These are phyloP conservation scores for Chionodraco myersi DNA, from an alignment of 2,113 vertebrate genomes.

Conservation along the genomic window DNA sequence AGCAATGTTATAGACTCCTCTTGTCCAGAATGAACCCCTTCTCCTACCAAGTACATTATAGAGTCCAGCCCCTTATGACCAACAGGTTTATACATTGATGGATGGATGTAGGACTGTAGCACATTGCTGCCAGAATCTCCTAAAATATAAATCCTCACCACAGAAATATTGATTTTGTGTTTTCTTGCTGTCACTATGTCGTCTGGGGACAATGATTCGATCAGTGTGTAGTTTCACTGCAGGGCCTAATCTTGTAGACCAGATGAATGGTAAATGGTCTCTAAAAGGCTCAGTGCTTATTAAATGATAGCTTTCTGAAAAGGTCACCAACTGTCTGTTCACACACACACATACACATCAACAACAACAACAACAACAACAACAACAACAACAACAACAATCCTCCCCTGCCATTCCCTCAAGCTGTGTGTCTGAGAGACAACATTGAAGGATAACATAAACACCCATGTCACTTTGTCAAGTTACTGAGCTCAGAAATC, in stretches of 20 bases:
- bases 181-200: conserved; percentile 53
- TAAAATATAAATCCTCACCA: conserved; percentile 62
- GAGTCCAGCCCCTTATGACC: neutral
- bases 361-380: neutral
- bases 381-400: neutral
- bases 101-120: neutral
- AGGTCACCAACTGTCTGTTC: conserved; percentile 68
- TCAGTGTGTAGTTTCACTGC: conserved; percentile 69
- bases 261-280: conserved; percentile 78
- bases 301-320: conserved; percentile 75
- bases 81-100: conserved; percentile 21
- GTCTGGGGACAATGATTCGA: conserved; percentile 70
- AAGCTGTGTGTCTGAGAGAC: neutral
- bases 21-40: neutral
- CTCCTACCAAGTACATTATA: conserved; percentile 6
- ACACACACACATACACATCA: neutral
- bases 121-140: conserved; percentile 37
- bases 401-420: conserved; percentile 6
- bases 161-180: conserved; percentile 75
- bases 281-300: conserved; percentile 81
- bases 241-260: conserved; percentile 65
- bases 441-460: conserved; percentile 27
- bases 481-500: conserved; percentile 20
- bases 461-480: conserved; percentile 5
- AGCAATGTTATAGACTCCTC: neutral